phyloP scores from a whole-genome alignment of 2,113 vertebrate species.

The Cololabis saira region DNA sequence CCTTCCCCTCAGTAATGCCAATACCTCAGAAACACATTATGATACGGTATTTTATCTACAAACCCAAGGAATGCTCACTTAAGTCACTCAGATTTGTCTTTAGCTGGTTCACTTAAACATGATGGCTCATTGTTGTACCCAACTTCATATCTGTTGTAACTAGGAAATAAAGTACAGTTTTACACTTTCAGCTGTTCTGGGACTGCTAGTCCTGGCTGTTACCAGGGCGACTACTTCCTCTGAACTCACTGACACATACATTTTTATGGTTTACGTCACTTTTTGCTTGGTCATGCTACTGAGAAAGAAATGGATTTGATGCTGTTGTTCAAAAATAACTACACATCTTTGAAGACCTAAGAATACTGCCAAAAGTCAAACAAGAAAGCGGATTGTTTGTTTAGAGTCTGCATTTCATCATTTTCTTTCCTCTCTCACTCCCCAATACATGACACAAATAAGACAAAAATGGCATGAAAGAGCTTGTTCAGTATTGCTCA shows the following conservation, averaged over 20 bases:
- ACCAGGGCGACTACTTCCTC: slow-evolving; percentile 3
- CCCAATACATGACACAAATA: neutral
- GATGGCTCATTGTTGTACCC: neutral
- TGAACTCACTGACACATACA: slow-evolving; percentile 38
- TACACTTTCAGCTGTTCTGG: neutral
- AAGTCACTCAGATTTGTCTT: slow-evolving; percentile 1
- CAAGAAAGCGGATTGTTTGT: slow-evolving; percentile 9
- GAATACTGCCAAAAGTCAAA: neutral
- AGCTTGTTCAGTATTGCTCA: neutral
- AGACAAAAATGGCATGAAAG: neutral
- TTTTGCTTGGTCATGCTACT: neutral
- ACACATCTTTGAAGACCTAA: neutral
- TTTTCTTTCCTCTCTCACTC: slow-evolving; percentile 18
- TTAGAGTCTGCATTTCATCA: neutral
- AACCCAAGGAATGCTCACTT: slow-evolving; percentile 1
- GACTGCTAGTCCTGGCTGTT: neutral
- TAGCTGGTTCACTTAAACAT: neutral
- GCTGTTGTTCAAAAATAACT: neutral
- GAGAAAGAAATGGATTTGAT: neutral
- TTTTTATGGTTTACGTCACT: slow-evolving; percentile 13
- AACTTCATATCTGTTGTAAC: neutral
- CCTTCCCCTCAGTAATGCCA: slow-evolving; percentile 16
- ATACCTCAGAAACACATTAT: slow-evolving; percentile 7
- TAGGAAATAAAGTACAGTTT: too few relatives aligned
- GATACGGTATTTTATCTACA: slow-evolving; percentile 8